Conservation (phyloP, 1,140 invertebrate genomes). For the silkworm (Bombyx mori) region DNA sequence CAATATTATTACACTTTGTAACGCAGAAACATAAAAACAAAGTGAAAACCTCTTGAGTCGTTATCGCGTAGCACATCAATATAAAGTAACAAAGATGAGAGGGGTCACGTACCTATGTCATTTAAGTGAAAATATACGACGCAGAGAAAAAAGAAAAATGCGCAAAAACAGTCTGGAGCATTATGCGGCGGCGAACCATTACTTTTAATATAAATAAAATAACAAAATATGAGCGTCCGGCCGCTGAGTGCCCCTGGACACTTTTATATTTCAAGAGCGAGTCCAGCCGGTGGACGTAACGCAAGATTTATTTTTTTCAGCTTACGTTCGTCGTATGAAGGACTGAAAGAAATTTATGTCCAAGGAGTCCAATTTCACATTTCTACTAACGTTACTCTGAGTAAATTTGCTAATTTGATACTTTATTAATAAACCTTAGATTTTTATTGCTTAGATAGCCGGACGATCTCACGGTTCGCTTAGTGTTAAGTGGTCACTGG, state of each 20-base stretch:
- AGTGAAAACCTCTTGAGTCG: too few species aligned
- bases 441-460: too few species aligned
- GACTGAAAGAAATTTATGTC: neutral
- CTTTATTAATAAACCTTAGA: too few species aligned
- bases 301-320: conserved; percentile 26
- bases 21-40: too few species aligned
- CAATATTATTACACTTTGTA: too few species aligned
- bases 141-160: conserved; percentile 59
- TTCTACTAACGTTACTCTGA: too few species aligned
- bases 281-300: conserved; percentile 7
- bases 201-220: conserved; percentile 72
- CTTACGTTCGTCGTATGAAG: conserved; percentile 4
- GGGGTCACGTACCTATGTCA: conserved; percentile 53
- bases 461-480: too few species aligned
- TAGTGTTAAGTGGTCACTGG: too few species aligned
- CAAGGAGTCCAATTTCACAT: too few species aligned
- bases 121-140: conserved; percentile 69
- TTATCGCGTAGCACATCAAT: conserved; percentile 13
- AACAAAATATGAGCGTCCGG: conserved; percentile 70
- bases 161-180: conserved; percentile 57
- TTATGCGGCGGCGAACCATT: conserved; percentile 61
- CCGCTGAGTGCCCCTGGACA: conserved; percentile 60
- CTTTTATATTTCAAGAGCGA: conserved; percentile 60
- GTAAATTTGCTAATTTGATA: too few species aligned
- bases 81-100: conserved; percentile 39